Base-by-base conservation (phyloP, 2,797 vertebrate species). In the Champsocephalus esox region DNA sequence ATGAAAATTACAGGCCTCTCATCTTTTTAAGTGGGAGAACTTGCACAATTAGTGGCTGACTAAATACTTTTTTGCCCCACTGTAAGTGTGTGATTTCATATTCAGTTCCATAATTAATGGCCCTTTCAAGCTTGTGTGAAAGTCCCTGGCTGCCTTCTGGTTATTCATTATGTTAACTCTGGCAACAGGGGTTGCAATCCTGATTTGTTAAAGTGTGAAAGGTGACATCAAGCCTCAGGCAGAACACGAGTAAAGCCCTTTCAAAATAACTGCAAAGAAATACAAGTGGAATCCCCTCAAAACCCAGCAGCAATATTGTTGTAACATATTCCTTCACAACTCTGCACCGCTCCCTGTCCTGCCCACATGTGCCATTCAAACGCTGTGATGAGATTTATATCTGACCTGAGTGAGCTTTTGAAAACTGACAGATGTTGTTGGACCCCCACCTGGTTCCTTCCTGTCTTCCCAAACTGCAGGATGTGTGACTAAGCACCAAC, bases 101-200 rank as follows among this genome's bases (percentile, higher is more conserved):
- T 79, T 88, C 63, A 12, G 9, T 24, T 85, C 9, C 71, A 83
- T 84, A 82, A 89, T 89, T 79, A 62, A 88, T 84, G 44, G 21
- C 8, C 45, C 62, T 75, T 69, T 88, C 19, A 41, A 75, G 73
- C 59, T 21, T 34, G 67, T 79, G 81, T 84, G 56, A 78, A 79
- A 84, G 73, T 57, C 61, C 75, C 48, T 71, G 66, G 57, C 70
- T 52, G 38, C 44, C 70, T 54, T 49, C 17, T 45, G 7, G 65
- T 67, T 51, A 84, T 85, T 87, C 59, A 79, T 68, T 67, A n/a
- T 77, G 57, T 79, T 77, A 72, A 62, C 58, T 65, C n/a, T 54
- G 54, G 72, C 70, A 72, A 65, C 32, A 69, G 55, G 17, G 57
- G 46, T 41, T 86, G 81, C 73, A 72, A 80, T 83, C 72, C 73